Conservation (phyloP, 2,888 invertebrate species). For the Sinohyriopsis cumingii region DNA sequence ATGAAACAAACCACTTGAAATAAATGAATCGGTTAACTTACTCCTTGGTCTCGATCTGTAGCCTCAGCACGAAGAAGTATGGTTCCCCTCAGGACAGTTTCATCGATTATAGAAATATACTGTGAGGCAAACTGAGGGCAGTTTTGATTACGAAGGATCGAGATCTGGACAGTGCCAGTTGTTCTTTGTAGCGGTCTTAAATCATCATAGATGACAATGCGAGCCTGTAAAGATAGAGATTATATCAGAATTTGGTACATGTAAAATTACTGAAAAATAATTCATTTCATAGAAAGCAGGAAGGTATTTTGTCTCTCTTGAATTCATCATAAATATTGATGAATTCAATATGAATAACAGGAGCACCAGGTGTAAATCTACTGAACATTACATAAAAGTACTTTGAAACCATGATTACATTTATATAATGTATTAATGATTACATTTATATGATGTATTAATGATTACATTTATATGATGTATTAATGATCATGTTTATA, state of each 20-base stretch:
- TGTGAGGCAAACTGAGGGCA: slow-evolving; percentile 49
- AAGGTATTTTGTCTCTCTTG: too few species aligned
- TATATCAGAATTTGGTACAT: background rate
- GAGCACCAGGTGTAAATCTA: too few species aligned
- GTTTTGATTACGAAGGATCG: slow-evolving; percentile 57
- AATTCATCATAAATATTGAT: too few species aligned
- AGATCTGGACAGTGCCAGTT: slow-evolving; percentile 50
- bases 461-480: too few species aligned
- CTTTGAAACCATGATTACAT: too few species aligned
- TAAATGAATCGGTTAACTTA: slow-evolving; percentile 18
- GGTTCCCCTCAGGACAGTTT: slow-evolving; percentile 37
- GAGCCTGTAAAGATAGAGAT: slow-evolving; percentile 39
- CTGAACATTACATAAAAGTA: too few species aligned
- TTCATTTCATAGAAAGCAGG: too few species aligned
- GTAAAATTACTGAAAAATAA: background rate
- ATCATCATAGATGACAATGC: slow-evolving; percentile 58
- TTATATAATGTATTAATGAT: too few species aligned
- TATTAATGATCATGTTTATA: too few species aligned
- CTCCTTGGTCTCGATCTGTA: slow-evolving; percentile 52
- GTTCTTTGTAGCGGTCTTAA: slow-evolving; percentile 46
- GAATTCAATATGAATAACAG: too few species aligned
- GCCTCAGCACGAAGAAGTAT: slow-evolving; percentile 50
- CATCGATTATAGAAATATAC: slow-evolving; percentile 43
- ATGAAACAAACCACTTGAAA: background rate
- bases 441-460: too few species aligned